Conservation (phyloP, 1,140 invertebrate species). For the Dendrolimus punctatus region DNA sequence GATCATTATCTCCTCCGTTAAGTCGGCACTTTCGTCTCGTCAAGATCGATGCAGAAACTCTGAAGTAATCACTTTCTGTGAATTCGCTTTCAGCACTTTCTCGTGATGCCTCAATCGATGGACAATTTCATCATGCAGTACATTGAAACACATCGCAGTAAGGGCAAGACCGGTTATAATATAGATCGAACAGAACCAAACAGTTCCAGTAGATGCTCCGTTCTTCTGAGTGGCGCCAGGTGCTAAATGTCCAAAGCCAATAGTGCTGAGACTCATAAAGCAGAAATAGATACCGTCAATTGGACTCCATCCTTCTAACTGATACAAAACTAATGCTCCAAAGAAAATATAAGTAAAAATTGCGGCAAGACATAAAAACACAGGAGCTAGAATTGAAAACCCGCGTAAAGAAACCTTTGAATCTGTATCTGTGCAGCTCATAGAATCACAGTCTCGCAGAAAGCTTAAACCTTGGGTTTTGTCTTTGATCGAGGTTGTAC, state of each 20-base stretch:
- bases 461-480: constrained; percentile 57
- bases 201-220: constrained; percentile 73
- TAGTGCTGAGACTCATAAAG: constrained; percentile 94
- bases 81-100: constrained; percentile 48
- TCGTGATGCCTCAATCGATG: constrained; percentile 81
- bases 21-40: constrained; percentile 59
- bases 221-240: constrained; percentile 81
- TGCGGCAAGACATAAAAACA: constrained; percentile 82
- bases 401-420: constrained; percentile 82
- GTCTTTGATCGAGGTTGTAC: constrained; percentile 74
- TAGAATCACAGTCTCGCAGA: constrained; percentile 76
- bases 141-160: constrained; percentile 98
- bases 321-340: constrained; percentile 90
- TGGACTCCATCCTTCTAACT: constrained; percentile 89
- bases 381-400: constrained; percentile 83
- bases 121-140: constrained; percentile 94
- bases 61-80: constrained; percentile 56
- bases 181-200: constrained; percentile 95
- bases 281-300: constrained; percentile 95
- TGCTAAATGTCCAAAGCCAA: constrained; percentile 92
- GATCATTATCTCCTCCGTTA: constrained; percentile 61
- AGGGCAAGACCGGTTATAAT: constrained; percentile 96
- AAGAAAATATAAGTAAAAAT: constrained; percentile 89
- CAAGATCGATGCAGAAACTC: constrained; percentile 60
- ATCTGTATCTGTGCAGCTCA: constrained; percentile 80